Conservation (phyloP, 2,113 vertebrate genomes). For the Burhinus bistriatus region DNA sequence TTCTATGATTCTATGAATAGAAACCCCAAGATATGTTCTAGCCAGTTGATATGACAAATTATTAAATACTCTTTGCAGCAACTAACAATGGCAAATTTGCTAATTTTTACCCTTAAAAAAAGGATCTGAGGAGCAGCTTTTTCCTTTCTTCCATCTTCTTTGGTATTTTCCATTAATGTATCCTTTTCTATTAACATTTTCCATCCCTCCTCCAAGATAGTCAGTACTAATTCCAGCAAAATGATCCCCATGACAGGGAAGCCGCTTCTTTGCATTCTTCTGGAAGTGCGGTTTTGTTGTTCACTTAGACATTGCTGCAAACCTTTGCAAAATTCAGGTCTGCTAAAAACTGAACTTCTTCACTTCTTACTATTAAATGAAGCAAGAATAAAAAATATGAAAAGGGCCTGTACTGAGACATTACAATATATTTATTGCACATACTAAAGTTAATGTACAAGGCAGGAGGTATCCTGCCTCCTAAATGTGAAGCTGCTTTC, state of each 20-base stretch:
- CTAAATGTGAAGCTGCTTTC: neutral
- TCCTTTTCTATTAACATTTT: neutral
- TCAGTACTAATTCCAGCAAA: neutral
- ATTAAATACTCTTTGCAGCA: neutral
- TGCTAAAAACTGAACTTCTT: neutral
- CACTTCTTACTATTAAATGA: neutral
- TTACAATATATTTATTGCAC: neutral
- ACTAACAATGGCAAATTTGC: neutral
- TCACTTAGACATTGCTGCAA: neutral
- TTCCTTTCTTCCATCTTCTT: neutral
- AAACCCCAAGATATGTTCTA: neutral
- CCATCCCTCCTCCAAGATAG: neutral
- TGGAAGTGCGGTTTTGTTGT: neutral
- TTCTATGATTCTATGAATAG: no score
- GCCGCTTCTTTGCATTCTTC: neutral
- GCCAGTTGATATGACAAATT: neutral
- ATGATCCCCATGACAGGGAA: neutral
- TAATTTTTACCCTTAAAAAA: neutral
- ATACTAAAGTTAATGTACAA: neutral
- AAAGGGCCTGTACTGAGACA: neutral
- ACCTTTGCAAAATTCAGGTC: neutral
- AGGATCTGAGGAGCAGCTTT: neutral
- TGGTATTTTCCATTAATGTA: neutral
- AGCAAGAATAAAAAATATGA: neutral
- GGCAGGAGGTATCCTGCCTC: neutral